Evolutionary conservation across 2,888 invertebrate species (phyloP).

Genomic region (Euclidia mi): DNA sequence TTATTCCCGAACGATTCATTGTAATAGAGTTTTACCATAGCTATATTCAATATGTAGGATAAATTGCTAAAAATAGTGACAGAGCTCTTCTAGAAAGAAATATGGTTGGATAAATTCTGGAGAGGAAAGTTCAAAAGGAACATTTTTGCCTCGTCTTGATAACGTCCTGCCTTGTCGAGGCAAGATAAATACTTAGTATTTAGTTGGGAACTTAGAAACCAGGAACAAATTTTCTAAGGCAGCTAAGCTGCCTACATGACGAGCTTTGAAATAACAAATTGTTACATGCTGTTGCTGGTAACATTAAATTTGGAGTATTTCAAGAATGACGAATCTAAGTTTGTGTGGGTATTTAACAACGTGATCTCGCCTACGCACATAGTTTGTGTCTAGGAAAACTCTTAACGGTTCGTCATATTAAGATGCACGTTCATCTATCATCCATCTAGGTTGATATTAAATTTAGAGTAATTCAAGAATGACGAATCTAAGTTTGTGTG

Average conservation of each 20-base stretch:
- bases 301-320: too few species aligned
- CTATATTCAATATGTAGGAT: constrained; percentile 45
- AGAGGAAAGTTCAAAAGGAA: constrained; percentile 41
- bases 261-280: constrained; percentile 6
- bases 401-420: too few species aligned
- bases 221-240: constrained; percentile 32
- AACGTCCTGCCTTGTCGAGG: constrained; percentile 40
- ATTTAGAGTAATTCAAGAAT: too few species aligned
- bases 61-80: constrained; percentile 36
- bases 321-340: too few species aligned
- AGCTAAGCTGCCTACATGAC: constrained; percentile 11
- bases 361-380: neutral
- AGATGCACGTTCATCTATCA: too few species aligned
- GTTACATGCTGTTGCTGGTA: constrained; percentile 9
- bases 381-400: too few species aligned
- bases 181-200: constrained; percentile 45
- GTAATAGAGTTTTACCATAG: constrained; percentile 37
- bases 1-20: constrained; percentile 45
- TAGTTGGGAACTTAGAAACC: constrained; percentile 47
- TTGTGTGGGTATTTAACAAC: neutral
- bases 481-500: too few species aligned
- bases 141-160: constrained; percentile 33
- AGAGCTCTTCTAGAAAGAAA: constrained; percentile 33
- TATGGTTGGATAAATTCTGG: constrained; percentile 31
- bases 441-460: too few species aligned